Evolutionary conservation across 2,888 invertebrate species (phyloP).

Genomic region (Baronia brevicornis): DNA sequence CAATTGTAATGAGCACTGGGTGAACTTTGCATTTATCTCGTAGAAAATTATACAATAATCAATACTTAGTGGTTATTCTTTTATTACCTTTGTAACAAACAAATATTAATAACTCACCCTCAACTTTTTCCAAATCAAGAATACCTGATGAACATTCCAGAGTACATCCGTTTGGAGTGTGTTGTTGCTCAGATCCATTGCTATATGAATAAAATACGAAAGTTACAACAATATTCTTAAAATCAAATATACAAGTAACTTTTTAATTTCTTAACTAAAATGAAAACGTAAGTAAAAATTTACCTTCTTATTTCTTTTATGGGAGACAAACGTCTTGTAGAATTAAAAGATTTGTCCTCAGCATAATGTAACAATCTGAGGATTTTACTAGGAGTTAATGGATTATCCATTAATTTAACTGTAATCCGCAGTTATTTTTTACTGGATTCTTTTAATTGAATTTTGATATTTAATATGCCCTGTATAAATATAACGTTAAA

Average conservation of each 20-base stretch:
- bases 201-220: too few species aligned
- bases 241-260: too few species aligned
- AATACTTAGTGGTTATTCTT: too few species aligned
- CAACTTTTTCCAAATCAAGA: slow-evolving; percentile 52
- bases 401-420: slow-evolving; percentile 48
- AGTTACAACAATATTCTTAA: too few species aligned
- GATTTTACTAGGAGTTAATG: slow-evolving; percentile 60
- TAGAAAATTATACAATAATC: neutral
- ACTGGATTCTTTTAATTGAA: slow-evolving; percentile 3
- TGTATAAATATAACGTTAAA: too few species aligned
- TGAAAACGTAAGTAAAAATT: slow-evolving; percentile 1
- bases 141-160: slow-evolving; percentile 60
- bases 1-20: too few species aligned
- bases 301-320: too few species aligned
- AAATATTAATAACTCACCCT: slow-evolving; percentile 38
- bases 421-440: neutral
- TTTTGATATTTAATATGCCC: slow-evolving; percentile 4
- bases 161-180: slow-evolving; percentile 20
- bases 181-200: too few species aligned
- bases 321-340: slow-evolving; percentile 27
- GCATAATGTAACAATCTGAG: slow-evolving; percentile 55
- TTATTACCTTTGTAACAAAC: slow-evolving; percentile 3
- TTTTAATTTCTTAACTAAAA: too few species aligned
- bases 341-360: slow-evolving; percentile 50
- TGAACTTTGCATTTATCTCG: neutral